These are phyloP conservation scores for Autographa pulchrina DNA, from an alignment of 2,888 invertebrate genomes.

Conservation along the genomic window DNA sequence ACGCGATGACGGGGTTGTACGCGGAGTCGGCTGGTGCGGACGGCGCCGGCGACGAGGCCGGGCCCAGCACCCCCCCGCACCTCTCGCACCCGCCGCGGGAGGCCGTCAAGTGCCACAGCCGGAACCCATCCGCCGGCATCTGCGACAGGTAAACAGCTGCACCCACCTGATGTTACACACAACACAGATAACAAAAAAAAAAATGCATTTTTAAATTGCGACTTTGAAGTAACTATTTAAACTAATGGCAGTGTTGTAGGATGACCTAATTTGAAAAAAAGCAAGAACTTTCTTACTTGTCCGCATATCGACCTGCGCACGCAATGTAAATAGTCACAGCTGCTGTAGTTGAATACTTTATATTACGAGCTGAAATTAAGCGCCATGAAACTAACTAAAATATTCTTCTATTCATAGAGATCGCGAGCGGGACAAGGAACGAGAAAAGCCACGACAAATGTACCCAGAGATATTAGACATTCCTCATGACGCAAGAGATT, in stretches of 20 bases:
- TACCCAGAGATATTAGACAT: slow-evolving; percentile 91
- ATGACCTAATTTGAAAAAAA: slow-evolving; percentile 26
- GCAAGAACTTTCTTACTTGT: slow-evolving; percentile 28
- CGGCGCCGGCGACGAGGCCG: slow-evolving; percentile 87
- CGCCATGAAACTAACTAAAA: slow-evolving; percentile 20
- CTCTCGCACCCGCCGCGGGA: slow-evolving; percentile 80
- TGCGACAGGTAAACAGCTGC: slow-evolving; percentile 89
- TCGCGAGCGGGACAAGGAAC: slow-evolving; percentile 88
- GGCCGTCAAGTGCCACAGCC: slow-evolving; percentile 93
- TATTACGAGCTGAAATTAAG: slow-evolving; percentile 22
- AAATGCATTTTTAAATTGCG: not conserved
- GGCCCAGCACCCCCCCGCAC: slow-evolving; percentile 83
- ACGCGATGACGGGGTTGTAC: slow-evolving; percentile 96
- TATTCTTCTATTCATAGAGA: slow-evolving; percentile 74
- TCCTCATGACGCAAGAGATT: slow-evolving; percentile 93
- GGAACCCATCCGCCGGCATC: slow-evolving; percentile 93
- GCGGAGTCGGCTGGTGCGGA: slow-evolving; percentile 92
- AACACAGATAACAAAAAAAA: not conserved
- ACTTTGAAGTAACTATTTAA: not conserved
- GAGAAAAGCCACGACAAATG: slow-evolving; percentile 89
- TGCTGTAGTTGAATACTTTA: slow-evolving; percentile 19
- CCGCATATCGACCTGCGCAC: slow-evolving; percentile 38
- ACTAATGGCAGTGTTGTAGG: slow-evolving; percentile 25
- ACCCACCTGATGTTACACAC: not conserved
- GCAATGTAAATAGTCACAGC: slow-evolving; percentile 27